These are phyloP conservation scores for Herpailurus yagouaroundi DNA, from an alignment of 2,113 vertebrate species.

Conservation along the genomic window DNA sequence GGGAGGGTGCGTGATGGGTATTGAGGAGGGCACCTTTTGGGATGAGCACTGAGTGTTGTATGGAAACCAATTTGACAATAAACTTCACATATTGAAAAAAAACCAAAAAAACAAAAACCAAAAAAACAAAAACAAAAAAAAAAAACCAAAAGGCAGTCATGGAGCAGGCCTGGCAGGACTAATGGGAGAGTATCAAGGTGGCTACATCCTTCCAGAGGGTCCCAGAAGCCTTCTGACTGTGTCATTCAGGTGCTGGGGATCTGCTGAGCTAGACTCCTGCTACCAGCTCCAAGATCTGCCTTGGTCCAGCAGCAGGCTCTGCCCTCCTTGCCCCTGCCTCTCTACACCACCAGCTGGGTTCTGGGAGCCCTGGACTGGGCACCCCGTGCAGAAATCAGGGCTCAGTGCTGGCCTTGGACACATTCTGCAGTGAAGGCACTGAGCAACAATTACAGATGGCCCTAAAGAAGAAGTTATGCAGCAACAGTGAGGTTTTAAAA, in stretches of 20 bases:
- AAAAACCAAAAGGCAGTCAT: background rate
- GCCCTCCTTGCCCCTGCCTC: background rate
- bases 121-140: no score
- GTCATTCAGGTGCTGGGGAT: background rate
- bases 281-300: accelerated
- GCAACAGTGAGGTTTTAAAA: background rate
- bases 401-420: background rate
- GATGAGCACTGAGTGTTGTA: no score
- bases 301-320: background rate
- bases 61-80: no score
- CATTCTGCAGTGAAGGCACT: background rate
- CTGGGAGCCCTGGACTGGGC: background rate
- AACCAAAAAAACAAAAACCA: no score
- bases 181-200: background rate
- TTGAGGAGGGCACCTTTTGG: no score
- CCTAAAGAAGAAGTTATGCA: background rate
- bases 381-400: background rate
- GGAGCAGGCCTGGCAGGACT: background rate
- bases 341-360: background rate
- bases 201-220: background rate
- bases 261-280: background rate
- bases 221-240: background rate
- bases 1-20: no score
- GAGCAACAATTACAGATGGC: background rate
- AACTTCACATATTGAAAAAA: no score